These are phyloP conservation scores for Oppia nitens DNA, from an alignment of 1,140 invertebrate species.

Conservation along the genomic window DNA sequence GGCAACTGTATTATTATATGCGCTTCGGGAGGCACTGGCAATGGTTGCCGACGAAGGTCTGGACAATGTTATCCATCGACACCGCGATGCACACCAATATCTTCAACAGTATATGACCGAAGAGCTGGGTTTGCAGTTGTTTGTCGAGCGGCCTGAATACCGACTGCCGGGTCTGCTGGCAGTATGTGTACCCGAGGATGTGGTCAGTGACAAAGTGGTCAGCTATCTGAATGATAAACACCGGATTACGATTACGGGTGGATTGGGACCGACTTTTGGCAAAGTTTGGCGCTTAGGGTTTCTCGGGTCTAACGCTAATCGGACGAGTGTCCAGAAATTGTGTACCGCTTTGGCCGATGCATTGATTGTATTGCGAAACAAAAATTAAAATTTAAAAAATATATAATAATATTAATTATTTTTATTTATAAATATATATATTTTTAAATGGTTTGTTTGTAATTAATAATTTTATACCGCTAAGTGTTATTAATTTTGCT, in stretches of 20 bases:
- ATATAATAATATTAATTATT: no score
- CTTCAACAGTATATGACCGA: constrained; percentile 30
- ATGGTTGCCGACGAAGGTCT: constrained; percentile 55
- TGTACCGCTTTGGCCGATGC: neutral
- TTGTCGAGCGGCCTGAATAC: constrained; percentile 45
- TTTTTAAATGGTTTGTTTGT: no score
- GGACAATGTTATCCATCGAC: constrained; percentile 45
- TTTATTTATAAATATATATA: no score
- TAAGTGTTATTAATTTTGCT: no score
- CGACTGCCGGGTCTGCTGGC: constrained; percentile 57
- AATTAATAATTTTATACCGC: no score
- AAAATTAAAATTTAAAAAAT: no score
- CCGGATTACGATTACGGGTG: constrained; percentile 53
- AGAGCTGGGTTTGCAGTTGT: constrained; percentile 43
- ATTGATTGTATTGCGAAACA: neutral
- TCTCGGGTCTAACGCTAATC: constrained; percentile 46
- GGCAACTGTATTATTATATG: constrained; percentile 53
- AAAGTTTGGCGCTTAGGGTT: constrained; percentile 56
- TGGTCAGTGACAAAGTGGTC: constrained; percentile 47
- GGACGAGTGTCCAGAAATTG: neutral
- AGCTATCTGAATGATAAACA: constrained; percentile 36
- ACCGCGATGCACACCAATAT: constrained; percentile 35
- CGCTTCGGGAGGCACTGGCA: constrained; percentile 52
- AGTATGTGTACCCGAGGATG: constrained; percentile 46
- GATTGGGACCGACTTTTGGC: constrained; percentile 57